Conservation (phyloP, 2,113 vertebrate species). For the Ceyx cyanopectus region DNA sequence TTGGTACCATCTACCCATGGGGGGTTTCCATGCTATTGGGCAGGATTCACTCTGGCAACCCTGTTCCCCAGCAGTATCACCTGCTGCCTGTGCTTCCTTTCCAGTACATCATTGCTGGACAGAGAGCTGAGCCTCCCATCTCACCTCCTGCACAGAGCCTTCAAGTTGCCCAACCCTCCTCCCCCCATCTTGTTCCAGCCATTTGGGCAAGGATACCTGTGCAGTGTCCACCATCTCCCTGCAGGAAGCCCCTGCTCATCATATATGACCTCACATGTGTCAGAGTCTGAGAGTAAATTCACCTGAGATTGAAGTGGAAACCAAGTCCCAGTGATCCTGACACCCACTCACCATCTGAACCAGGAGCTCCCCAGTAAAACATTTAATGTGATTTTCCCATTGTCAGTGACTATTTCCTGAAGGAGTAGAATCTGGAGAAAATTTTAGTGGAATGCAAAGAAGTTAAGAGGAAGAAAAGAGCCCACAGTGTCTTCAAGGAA, state of each 20-base stretch:
- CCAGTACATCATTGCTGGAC: background rate
- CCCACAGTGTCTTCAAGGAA: too few relatives aligned
- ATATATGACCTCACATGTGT: fast-evolving
- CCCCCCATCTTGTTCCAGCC: fast-evolving
- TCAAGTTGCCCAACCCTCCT: background rate
- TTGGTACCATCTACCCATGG: background rate
- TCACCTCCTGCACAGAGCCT: background rate
- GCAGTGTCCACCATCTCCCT: background rate
- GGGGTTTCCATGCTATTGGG: background rate
- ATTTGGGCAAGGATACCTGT: background rate
- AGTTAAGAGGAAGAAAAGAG: background rate
- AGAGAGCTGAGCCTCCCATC: background rate
- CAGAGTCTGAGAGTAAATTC: background rate
- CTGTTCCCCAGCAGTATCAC: background rate
- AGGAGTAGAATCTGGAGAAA: background rate
- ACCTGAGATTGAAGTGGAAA: background rate
- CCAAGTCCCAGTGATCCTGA: background rate
- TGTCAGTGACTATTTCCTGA: background rate
- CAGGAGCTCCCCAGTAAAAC: background rate
- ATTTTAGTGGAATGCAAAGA: background rate
- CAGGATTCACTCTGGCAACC: background rate
- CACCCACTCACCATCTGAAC: background rate
- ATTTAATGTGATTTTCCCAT: background rate
- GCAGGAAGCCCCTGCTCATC: background rate
- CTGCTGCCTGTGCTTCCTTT: background rate